Base-by-base conservation (phyloP, 92 coral and sea anemone species). In the Actinernus sp. region DNA sequence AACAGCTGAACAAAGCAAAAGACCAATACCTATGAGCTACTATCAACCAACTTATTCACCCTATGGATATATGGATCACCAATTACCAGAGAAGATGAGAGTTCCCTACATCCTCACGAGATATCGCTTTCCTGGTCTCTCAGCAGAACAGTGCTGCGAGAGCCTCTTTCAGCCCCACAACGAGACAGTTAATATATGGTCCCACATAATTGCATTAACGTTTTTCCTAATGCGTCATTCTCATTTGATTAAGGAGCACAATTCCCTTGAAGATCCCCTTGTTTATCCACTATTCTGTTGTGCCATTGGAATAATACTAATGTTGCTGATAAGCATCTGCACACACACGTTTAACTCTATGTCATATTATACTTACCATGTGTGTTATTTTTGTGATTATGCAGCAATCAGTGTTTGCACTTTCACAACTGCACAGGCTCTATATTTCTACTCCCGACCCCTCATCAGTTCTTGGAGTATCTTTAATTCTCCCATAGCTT, bases 321-420 rank as follows among this genome's bases (percentile, higher is more conserved):
- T 82, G 49, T 65, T 77, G 13, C n/a, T 71, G 6, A 56, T 67
- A 52, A 82, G 88, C 34, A 49, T 53, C 20, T 63, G 75, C 4
- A 67, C 88, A 24, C 88, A 82, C 39, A 27, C 48, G 55, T 82
- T 82, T 33, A 73, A 82, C 65, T 73, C 82, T 17, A 82, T 82
- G 83, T 82, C 88, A 1, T 77, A 74, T 0, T 61, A 68, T n/a
- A 55, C 59, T 3, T 68, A 78, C 33, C 88, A 82, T 31, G 58
- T 65, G 2, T 82, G 88, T 23, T 82, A 46, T 49, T 82, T 73
- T 60, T 65, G 58, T 56, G 88, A 82, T 36, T 82, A 82, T 44
- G 88, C 83, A 22, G 77, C 82, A 2, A 82, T 82, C 1, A 71
- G 82, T 24, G 27, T 66, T 5, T 61, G 65, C 36, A 55, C 68